Evolutionary conservation across 2,797 vertebrate genomes (phyloP).

Genomic region (Molossus molossus): DNA sequence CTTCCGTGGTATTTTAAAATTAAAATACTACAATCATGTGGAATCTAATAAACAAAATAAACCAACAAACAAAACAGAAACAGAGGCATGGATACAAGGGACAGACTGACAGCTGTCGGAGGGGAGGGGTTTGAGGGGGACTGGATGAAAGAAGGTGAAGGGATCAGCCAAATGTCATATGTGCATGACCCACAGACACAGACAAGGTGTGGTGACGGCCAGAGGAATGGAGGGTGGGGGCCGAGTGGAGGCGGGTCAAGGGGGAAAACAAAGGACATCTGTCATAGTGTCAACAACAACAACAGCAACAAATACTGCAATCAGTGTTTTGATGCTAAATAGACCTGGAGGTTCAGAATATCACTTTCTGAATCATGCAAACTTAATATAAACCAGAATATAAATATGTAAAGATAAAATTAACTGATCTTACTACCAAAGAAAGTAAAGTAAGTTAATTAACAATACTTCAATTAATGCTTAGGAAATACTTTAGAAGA

Average conservation of each 20-base stretch:
- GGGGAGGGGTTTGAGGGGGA: background rate
- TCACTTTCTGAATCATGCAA: background rate
- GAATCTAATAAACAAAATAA: background rate
- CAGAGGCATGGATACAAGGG: background rate
- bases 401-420: background rate
- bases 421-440: background rate
- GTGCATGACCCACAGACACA: background rate
- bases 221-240: background rate
- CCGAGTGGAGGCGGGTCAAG: too few species aligned
- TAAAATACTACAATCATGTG: background rate
- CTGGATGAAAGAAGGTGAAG: background rate
- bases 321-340: background rate
- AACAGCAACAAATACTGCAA: background rate
- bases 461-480: background rate
- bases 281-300: background rate
- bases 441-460: background rate
- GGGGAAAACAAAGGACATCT: background rate
- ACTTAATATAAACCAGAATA: background rate
- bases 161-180: background rate
- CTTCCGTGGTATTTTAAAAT: background rate
- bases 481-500: slow-evolving; percentile 20
- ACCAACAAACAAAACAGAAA: background rate
- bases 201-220: background rate
- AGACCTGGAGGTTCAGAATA: background rate
- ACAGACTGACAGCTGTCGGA: background rate